Evolutionary conservation across 1,140 invertebrate species (phyloP), one percentile per base, ranked within the genome.

Genomic region (Procambarus clarkii): DNA sequence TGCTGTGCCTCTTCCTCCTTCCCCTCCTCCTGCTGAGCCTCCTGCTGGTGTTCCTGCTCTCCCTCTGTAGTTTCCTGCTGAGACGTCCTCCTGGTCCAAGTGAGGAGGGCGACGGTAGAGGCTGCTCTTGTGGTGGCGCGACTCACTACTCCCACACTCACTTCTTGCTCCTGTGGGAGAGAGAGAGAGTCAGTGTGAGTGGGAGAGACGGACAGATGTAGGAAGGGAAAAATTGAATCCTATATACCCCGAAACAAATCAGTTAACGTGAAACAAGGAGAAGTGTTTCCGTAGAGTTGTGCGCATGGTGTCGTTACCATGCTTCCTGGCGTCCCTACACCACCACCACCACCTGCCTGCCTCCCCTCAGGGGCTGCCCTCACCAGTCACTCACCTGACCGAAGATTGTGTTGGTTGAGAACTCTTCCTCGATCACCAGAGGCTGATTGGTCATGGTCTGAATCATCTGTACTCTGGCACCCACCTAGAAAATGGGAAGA

Each of bases 401-500:
- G 44, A 79, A 91, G 71, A 91, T 91, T 1, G 88, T 91, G 54
- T n/a, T 79, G 74, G 82, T 58, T 9, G 58, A 15, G 44, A 91
- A 91, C 58, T 91, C 88, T 24, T 91, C 88, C 76, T 91, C 88
- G 45, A 91, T 74, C 3, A 91, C 88, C 44, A 91, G 2, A 2
- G 88, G 88, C 74, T 91, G 88, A 24, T 91, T 91, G 50, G 88
- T 91, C 88, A 91, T 91, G 0, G 88, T 91, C 45, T 91, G 88
- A 2, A 91, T n/a, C 24, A 91, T 45, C 45, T 44, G 18, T 76
- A 91, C 83, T 0, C 88, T 74, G 15, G 88, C 82, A 2, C 88
- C 88, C 3, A 91, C 88, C 88, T 91, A 74, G n/a, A n/a, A n/a
- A n/a, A n/a, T n/a, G n/a, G n/a, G n/a, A n/a, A n/a, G n/a, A n/a